These are phyloP conservation scores for Parapristionchus giblindavisi DNA, from an alignment of 2,888 invertebrate genomes.

Conservation along the genomic window DNA sequence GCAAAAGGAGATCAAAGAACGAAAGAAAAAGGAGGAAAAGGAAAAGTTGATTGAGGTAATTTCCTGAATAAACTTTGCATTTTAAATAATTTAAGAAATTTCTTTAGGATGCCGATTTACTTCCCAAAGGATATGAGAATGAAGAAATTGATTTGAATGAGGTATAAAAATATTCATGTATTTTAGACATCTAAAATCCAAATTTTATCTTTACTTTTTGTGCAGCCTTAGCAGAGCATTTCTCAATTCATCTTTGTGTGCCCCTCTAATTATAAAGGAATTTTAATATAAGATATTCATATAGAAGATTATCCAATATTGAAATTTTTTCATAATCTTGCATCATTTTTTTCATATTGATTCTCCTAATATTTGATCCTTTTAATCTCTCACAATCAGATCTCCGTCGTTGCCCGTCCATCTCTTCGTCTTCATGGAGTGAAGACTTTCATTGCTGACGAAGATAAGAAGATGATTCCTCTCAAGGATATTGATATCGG, in stretches of 20 bases:
- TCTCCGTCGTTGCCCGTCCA: background rate
- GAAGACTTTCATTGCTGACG: conserved; percentile 17
- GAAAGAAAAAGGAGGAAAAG: background rate
- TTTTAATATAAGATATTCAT: no score
- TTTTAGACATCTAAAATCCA: background rate
- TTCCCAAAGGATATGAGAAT: background rate
- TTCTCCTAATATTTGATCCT: no score
- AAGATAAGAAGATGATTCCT: conserved; percentile 21
- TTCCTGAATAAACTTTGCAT: no score
- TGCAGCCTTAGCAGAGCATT: background rate
- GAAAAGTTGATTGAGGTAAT: background rate
- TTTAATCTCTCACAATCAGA: background rate
- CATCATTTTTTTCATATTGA: background rate
- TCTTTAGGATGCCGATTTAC: background rate
- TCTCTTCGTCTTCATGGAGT: conserved; percentile 17
- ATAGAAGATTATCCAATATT: no score
- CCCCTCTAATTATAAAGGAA: no score
- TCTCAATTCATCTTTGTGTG: background rate
- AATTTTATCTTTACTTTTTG: background rate
- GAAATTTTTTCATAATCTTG: background rate
- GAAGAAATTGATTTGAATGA: conserved; percentile 19
- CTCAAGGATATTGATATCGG: conserved; percentile 10
- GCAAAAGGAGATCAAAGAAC: background rate
- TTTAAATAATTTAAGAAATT: no score
- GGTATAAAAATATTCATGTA: background rate